Evolutionary conservation across 2,888 invertebrate species (phyloP).

Genomic region (Drosophila bunnanda): DNA sequence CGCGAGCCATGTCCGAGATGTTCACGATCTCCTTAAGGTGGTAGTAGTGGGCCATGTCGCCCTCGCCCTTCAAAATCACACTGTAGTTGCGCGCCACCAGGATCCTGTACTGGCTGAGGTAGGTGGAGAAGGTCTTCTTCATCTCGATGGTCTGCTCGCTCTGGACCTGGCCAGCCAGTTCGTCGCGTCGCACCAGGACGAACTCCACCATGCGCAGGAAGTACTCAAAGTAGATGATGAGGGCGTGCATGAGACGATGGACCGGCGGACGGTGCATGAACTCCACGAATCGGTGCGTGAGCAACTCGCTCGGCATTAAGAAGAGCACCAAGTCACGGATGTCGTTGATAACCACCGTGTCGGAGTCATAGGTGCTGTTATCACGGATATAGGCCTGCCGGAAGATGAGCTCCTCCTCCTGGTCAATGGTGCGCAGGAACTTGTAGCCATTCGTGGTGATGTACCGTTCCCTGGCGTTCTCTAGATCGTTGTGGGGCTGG

Average conservation of each 20-base stretch:
- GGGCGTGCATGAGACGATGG: slow-evolving; percentile 77
- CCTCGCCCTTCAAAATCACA: slow-evolving; percentile 75
- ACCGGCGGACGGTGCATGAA: slow-evolving; percentile 81
- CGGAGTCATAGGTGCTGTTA: slow-evolving; percentile 67
- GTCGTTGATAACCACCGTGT: slow-evolving; percentile 80
- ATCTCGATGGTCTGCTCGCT: slow-evolving; percentile 76
- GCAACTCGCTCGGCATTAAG: slow-evolving; percentile 76
- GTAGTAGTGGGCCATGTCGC: slow-evolving; percentile 77
- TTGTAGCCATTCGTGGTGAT: slow-evolving; percentile 71
- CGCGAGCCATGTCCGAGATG: slow-evolving; percentile 74
- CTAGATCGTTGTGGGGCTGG: slow-evolving; percentile 53
- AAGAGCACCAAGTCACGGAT: slow-evolving; percentile 82
- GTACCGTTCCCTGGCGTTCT: slow-evolving; percentile 53
- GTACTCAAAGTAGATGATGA: slow-evolving; percentile 84
- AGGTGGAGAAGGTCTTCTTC: slow-evolving; percentile 77
- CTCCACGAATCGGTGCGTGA: slow-evolving; percentile 72
- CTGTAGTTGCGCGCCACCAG: slow-evolving; percentile 83
- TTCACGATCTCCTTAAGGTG: slow-evolving; percentile 77
- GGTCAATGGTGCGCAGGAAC: slow-evolving; percentile 75
- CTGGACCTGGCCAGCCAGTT: slow-evolving; percentile 76
- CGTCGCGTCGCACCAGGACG: slow-evolving; percentile 82
- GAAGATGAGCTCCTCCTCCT: slow-evolving; percentile 82
- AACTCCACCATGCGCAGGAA: slow-evolving; percentile 83
- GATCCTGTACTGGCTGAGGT: slow-evolving; percentile 82
- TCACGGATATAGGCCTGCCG: slow-evolving; percentile 75